Evolutionary conservation across 2,113 vertebrate species (phyloP), one percentile per base, ranked within the genome.

Genomic region (Fregata magnificens): DNA sequence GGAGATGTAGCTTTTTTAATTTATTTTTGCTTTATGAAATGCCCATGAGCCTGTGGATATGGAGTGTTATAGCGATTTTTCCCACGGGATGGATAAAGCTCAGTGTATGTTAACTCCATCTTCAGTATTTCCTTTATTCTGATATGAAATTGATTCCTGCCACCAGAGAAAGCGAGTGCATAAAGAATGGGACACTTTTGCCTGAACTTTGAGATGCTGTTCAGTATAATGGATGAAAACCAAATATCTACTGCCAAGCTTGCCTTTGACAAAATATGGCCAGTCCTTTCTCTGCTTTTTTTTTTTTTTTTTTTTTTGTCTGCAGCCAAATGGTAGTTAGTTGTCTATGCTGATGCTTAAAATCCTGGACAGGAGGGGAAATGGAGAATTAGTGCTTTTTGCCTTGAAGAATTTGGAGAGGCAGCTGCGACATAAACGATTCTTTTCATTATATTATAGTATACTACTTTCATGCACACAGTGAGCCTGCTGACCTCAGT

Each of bases 221-320:
- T 90, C 47, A 77, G 34, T 82, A 47, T 82, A 90, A 94, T 69
- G 74, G 82, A 72, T 95, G 71, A 96, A 96, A 85, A 31, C 55
- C 55, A 92, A 93, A 93, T 79, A 34, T 2, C 67, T 4, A 3
- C 17, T 85, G 78, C 85, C 82, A 94, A 82, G 67, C 49, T 73
- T 82, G 56, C 74, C 61, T 91, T 78, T 91, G 77, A 79, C 81
- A 94, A 93, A 96, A 93, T 89, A 91, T 14, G 31, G 65, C 29
- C 55, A 82, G 36, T 79, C 47, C 55, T 89, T 88, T 50, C 18
- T 87, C 38, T 89, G 66, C 2, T 10, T 36, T 31, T 44, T 61
- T 32, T 58, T 50, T 50, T 50, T 50, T 50, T 50, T 49, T 47
- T 44, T 44, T 72, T 12, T 6, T 7, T 78, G 80, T 52, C 81